These are phyloP conservation scores for Oegoconia quadripuncta DNA, from an alignment of 2,888 invertebrate genomes.

Conservation along the genomic window DNA sequence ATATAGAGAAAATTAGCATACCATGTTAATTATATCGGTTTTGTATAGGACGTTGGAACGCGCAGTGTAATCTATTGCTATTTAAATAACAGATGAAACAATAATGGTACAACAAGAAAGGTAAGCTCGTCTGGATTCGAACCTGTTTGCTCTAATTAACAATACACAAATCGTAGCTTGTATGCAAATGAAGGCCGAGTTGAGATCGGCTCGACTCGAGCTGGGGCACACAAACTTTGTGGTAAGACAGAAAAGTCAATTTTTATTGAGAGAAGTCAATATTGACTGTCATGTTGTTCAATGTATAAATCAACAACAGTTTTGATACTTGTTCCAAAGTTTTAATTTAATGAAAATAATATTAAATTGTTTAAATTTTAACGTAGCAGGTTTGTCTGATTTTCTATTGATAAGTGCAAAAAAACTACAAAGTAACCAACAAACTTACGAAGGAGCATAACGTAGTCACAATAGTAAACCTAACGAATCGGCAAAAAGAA, in stretches of 20 bases:
- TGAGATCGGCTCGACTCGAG: slow-evolving; percentile 20
- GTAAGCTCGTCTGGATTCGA: slow-evolving; percentile 34
- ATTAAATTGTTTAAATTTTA: too few species aligned
- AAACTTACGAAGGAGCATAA: too few species aligned
- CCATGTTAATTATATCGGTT: slow-evolving; percentile 69
- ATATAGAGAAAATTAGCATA: slow-evolving; percentile 63
- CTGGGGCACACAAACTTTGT: neutral
- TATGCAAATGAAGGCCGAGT: slow-evolving; percentile 67
- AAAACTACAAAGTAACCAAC: too few species aligned
- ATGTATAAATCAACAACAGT: neutral
- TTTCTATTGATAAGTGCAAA: too few species aligned
- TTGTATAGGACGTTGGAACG: slow-evolving; percentile 56
- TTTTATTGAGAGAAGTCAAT: slow-evolving; percentile 40
- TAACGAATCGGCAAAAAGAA: too few species aligned
- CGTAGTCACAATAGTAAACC: too few species aligned
- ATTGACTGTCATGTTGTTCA: slow-evolving; percentile 11
- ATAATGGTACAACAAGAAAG: slow-evolving; percentile 68
- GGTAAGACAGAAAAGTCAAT: slow-evolving; percentile 26
- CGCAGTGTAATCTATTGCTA: slow-evolving; percentile 63
- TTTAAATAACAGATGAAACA: slow-evolving; percentile 75
- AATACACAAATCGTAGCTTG: slow-evolving; percentile 78
- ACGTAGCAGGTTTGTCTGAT: too few species aligned
- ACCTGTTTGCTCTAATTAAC: slow-evolving; percentile 79
- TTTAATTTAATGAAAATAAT: too few species aligned
- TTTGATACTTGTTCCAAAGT: neutral